Evolutionary conservation across 2,888 invertebrate species (phyloP).

Genomic region (Rhogogaster chlorosoma): DNA sequence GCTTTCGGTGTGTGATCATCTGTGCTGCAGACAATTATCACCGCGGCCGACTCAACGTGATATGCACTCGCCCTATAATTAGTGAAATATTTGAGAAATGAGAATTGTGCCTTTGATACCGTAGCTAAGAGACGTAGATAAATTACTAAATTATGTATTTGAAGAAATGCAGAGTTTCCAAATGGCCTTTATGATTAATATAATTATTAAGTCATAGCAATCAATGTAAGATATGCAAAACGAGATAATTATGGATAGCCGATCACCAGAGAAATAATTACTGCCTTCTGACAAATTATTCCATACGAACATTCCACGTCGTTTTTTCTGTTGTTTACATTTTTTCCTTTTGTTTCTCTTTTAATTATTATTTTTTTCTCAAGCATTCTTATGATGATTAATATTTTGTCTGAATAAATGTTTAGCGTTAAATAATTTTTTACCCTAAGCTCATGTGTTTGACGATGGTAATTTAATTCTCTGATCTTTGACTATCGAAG

Average conservation of each 20-base stretch:
- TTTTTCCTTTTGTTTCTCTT: constrained; percentile 15
- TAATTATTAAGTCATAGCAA: constrained; percentile 57
- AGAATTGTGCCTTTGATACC: constrained; percentile 70
- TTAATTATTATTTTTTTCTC: not conserved
- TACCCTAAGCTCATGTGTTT: constrained; percentile 29
- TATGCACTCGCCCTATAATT: constrained; percentile 34
- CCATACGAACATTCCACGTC: constrained; percentile 48
- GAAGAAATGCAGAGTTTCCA: constrained; percentile 63
- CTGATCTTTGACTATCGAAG: constrained; percentile 66
- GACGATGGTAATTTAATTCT: constrained; percentile 58
- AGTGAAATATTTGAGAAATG: constrained; percentile 45
- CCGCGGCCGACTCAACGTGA: not conserved
- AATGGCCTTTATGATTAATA: constrained; percentile 64
- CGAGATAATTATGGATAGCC: constrained; percentile 37
- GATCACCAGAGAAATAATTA: constrained; percentile 44
- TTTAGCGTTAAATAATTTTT: constrained; percentile 35
- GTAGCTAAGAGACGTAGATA: constrained; percentile 61
- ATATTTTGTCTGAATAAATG: constrained; percentile 31
- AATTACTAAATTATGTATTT: constrained; percentile 66
- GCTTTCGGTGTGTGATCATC: not conserved
- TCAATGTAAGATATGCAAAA: constrained; percentile 61
- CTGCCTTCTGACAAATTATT: constrained; percentile 37
- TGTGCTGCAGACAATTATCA: not conserved
- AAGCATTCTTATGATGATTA: constrained; percentile 5
- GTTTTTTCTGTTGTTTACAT: not conserved